Evolutionary conservation across 2,888 invertebrate species (phyloP).

Genomic region (Eilema depressum): DNA sequence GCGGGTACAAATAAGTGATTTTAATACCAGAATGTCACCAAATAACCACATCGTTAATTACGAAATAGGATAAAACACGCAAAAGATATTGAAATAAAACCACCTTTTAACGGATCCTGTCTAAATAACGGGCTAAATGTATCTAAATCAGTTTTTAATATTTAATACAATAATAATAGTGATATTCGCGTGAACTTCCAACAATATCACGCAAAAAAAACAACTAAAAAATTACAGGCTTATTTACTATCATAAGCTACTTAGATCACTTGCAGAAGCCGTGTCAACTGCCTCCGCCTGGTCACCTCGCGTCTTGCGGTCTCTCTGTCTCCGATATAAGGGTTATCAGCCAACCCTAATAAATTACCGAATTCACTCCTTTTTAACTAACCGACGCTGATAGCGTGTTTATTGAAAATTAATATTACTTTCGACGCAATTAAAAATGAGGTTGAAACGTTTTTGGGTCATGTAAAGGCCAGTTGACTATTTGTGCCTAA

Average conservation of each 20-base stretch:
- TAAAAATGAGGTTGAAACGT: constrained; percentile 64
- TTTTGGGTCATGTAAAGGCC: constrained; percentile 60
- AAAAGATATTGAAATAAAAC: too few species aligned
- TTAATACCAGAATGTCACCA: too few species aligned
- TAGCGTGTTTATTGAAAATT: constrained; percentile 82
- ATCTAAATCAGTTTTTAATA: too few species aligned
- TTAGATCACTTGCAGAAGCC: constrained; percentile 11
- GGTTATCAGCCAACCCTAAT: constrained; percentile 74
- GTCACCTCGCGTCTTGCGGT: constrained; percentile 35
- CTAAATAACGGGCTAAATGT: too few species aligned
- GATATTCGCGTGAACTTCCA: too few species aligned
- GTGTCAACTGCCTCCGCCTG: constrained; percentile 15
- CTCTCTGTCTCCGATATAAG: constrained; percentile 40
- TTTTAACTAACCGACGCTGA: constrained; percentile 73
- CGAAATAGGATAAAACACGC: too few species aligned
- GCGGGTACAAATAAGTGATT: too few species aligned
- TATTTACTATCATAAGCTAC: neutral
- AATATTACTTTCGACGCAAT: constrained; percentile 73
- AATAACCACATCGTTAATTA: too few species aligned
- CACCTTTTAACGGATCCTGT: too few species aligned
- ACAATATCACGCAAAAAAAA: too few species aligned
- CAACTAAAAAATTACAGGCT: neutral
- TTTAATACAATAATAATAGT: too few species aligned
- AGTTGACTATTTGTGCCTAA: constrained; percentile 20
- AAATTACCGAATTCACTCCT: constrained; percentile 66